Evolutionary conservation across 2,797 vertebrate genomes (phyloP).

Genomic region (Orientallactaga sibirica): DNA sequence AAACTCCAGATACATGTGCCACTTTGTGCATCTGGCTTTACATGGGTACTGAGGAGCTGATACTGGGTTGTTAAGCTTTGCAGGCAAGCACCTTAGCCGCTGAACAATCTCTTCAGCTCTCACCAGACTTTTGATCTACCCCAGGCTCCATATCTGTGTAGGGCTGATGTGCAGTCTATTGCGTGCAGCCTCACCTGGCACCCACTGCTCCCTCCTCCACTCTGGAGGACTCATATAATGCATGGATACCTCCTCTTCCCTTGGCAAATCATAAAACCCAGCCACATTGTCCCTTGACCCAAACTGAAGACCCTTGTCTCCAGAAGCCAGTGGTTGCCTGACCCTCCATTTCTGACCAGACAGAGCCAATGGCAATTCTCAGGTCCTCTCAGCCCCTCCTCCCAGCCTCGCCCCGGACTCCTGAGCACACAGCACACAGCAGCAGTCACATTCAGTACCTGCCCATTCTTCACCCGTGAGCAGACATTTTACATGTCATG

Average conservation of each 20-base stretch:
- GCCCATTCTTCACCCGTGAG: too few species aligned
- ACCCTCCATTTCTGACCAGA: neutral
- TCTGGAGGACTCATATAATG: rapidly evolving
- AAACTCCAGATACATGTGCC: too few species aligned
- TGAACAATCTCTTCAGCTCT: too few species aligned
- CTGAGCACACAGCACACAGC: too few species aligned
- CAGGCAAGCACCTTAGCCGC: too few species aligned
- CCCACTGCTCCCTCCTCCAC: neutral
- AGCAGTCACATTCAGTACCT: too few species aligned
- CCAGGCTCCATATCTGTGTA: neutral
- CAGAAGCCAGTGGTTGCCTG: neutral
- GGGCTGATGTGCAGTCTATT: neutral
- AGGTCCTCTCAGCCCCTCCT: neutral
- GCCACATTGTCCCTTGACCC: neutral
- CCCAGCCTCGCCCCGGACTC: too few species aligned
- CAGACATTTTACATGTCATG: too few species aligned
- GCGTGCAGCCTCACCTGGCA: neutral
- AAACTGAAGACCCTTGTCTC: neutral
- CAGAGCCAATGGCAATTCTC: neutral
- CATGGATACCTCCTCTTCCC: neutral
- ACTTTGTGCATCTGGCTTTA: too few species aligned
- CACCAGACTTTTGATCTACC: neutral
- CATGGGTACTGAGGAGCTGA: too few species aligned
- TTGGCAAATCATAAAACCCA: neutral
- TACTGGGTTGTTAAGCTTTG: too few species aligned